Base-by-base conservation (phyloP, 2,113 vertebrate genomes). In the Esox niger region DNA sequence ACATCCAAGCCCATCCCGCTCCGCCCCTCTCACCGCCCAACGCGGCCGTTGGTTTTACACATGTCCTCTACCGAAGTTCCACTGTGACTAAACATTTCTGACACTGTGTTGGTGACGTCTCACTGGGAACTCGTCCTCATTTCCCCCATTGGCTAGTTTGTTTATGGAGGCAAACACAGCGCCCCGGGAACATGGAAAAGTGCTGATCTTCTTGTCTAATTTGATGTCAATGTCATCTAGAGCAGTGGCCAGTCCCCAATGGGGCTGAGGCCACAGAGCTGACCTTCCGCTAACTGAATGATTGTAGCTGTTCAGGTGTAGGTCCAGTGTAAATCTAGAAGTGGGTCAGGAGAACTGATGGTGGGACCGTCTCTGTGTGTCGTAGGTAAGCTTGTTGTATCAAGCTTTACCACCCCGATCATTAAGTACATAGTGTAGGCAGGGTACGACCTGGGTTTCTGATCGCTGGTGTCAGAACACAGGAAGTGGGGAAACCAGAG, bases 401-500 rank as follows among this genome's bases (percentile, higher is more conserved):
- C n/a, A n/a, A n/a, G n/a, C n/a, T n/a, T n/a, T n/a, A n/a, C n/a
- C n/a, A n/a, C n/a, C n/a, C n/a, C n/a, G n/a, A n/a, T n/a, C n/a
- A n/a, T n/a, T n/a, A n/a, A n/a, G n/a, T n/a, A n/a, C n/a, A n/a
- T n/a, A n/a, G n/a, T n/a, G n/a, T n/a, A n/a, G 15, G 13, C 38
- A 43, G 15, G 15, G 38, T 43, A 10, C 5, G 13, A 15, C 38
- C 13, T 15, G 17, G 47, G 47, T 52, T 21, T 21, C 47, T 52
- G 8, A 66, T 64, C 8, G 46, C 38, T 84, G 87, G 78, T 73
- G 68, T 79, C 77, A 89, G 76, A 83, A 79, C 71, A 77, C 77
- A 86, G 86, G 88, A 91, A 88, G 87, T 54, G 47, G 54, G n/a
- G 47, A 80, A 79, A 88, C 75, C 84, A 70, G 76, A 87, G 70